Percentiles rank a stretch among this genome's conserved stretches.
phyloP scores from a whole-genome alignment of 2,797 vertebrate genomes.

The Cyprinodon diabolis region DNA sequence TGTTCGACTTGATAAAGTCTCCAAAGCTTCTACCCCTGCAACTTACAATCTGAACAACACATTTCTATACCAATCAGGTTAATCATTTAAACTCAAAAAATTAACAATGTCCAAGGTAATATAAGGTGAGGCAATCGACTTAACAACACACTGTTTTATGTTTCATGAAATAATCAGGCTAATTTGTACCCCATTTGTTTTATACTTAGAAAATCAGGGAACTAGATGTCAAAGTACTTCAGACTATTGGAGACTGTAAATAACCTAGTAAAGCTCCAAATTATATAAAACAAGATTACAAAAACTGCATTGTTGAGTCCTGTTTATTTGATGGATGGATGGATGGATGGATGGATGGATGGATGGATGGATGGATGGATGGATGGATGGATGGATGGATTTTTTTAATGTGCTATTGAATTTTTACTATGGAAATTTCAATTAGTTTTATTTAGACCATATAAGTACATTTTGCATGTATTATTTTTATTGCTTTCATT shows the following conservation, averaged over 20 bases:
- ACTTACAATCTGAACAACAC: conserved; percentile 52
- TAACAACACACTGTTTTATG: not conserved
- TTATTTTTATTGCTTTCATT: not conserved
- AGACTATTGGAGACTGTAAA: not conserved
- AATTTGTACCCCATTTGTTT: not conserved
- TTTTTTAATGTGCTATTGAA: too few species aligned
- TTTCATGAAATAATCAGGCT: not conserved
- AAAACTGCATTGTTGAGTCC: too few species aligned
- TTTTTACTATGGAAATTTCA: not conserved
- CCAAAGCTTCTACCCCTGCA: conserved; percentile 30
- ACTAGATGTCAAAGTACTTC: not conserved
- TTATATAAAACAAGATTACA: too few species aligned
- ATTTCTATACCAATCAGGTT: conserved; percentile 34
- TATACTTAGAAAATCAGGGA: not conserved
- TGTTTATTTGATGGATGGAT: too few species aligned
- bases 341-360: too few species aligned
- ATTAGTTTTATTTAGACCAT: not conserved
- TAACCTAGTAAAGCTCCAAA: not conserved
- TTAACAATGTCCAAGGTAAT: not conserved
- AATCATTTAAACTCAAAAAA: too few species aligned
- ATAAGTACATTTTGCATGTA: not conserved
- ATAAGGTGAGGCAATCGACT: too few species aligned
- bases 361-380: too few species aligned
- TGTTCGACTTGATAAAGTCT: conserved; percentile 66
- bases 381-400: too few species aligned